Base-by-base conservation (phyloP, 2,113 vertebrate genomes). In the Seriola rivoliana region DNA sequence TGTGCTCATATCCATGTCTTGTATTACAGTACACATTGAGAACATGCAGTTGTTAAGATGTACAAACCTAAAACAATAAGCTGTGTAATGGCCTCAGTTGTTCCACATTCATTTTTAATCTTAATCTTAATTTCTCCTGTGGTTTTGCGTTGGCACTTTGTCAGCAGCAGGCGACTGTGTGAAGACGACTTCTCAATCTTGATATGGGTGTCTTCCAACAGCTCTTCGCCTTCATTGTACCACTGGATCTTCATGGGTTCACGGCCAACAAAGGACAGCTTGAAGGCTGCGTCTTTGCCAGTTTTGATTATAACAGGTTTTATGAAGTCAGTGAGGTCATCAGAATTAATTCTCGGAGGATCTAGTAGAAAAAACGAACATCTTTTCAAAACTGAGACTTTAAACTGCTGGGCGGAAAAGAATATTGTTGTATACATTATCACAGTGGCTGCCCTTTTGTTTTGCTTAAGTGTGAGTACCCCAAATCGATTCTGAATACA, bases 41-140 rank as follows among this genome's bases (percentile, higher is more conserved):
- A 60, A 21, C 23, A 59, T 65, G 4, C 10, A n/a, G 48, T 8
- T n/a, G 6, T n/a, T 34, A 58, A 58, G 8, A 55, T 63, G 29
- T 17, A 79, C 55, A 36, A 42, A 76, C 52, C 97, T 87, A 94
- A 82, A 29, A 97, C 95, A 66, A 93, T 8, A 2, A 99, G 92
- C 38, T 93, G 94, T 10, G 97, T 69, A 60, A 92, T 4, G 1
- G 95, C 95, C 60, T 96, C 95, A 70, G 75, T 76, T 9, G 84
- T 86, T 25, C 97, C 97, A 54, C 94, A 96, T 80, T 97, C 91
- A 1, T 97, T 98, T 90, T 93, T 97, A 84, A 97, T 92, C 44
- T 93, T 97, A 76, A 97, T 80, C 87, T 96, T 96, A 85, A 98
- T 96, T 85, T 93, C 95, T 74, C 97, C 98, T 5, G 93, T 58